Evolutionary conservation across 2,113 vertebrate genomes (phyloP), one percentile per base, ranked within the genome.

Genomic region (Triplophysa rosa): DNA sequence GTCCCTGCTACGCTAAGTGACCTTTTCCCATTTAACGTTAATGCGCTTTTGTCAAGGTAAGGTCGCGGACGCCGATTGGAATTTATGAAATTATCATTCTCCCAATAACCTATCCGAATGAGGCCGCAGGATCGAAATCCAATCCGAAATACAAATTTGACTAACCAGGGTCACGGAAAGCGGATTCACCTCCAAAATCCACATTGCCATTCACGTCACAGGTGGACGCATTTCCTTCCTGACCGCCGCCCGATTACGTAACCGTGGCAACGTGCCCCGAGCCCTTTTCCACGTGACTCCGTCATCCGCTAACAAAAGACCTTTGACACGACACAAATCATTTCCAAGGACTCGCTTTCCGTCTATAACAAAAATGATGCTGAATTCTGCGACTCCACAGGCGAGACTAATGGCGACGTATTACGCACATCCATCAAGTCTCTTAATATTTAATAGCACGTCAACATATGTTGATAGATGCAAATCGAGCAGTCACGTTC

Each of bases 251-350:
- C n/a, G 67, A 33, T 61, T 56, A 40, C 11, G 80, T 74, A 71
- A 67, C 78, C 81, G 81, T 81, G 82, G 81, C 17, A 79, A 87
- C 65, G 37, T 16, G 8, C 59, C 47, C 64, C 71, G 65, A 77
- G 14, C 8, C 29, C 52, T 7, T 54, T 49, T 78, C 33, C 10
- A 66, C 74, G 40, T 71, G 62, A 80, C 74, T 37, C 9, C 76
- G 78, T 82, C 49, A 67, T 79, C 70, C 77, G 59, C 66, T 23
- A 77, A 83, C 16, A 24, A 78, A 80, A 45, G 78, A 89, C 89
- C 87, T 88, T 86, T 86, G 79, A 37, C 59, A 62, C 7, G 14
- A 66, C 26, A 56, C 52, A 52, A 56, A 64, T 76, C 42, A 47
- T 52, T 71, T 24, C 21, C 21, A 65, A 24, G 63, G 45, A 10